These are phyloP conservation scores for Zapus hudsonius DNA, from an alignment of 2,113 vertebrate genomes.

Conservation along the genomic window DNA sequence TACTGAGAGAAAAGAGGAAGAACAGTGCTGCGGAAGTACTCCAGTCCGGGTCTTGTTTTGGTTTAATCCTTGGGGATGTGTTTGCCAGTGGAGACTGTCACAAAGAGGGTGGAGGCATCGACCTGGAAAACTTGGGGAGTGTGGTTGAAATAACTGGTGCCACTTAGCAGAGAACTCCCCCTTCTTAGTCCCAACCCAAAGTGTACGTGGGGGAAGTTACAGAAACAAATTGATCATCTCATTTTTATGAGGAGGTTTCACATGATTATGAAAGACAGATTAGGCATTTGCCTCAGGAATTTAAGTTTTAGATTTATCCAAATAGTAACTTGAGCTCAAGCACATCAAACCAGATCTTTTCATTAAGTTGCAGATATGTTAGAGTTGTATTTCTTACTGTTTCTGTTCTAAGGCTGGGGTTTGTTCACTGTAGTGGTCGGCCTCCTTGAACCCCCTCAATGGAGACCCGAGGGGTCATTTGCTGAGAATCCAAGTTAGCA, in stretches of 20 bases:
- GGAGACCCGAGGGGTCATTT: too few species aligned
- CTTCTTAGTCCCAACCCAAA: neutral
- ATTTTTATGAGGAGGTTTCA: neutral
- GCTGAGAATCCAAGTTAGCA: too few species aligned
- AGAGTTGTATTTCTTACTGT: neutral
- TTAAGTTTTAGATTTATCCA: conserved; percentile 18
- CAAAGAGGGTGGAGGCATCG: too few species aligned
- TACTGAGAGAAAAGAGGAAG: neutral
- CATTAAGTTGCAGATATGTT: conserved; percentile 18
- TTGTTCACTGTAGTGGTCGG: too few species aligned
- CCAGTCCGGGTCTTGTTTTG: too few species aligned
- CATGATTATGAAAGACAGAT: neutral
- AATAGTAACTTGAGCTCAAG: neutral
- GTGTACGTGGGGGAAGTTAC: neutral
- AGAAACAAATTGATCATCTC: neutral
- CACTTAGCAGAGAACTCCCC: neutral
- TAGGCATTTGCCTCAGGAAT: neutral
- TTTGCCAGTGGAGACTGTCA: too few species aligned
- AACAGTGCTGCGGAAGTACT: too few species aligned
- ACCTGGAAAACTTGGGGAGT: too few species aligned
- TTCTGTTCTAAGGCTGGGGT: neutral
- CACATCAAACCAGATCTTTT: conserved; percentile 16
- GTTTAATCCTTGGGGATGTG: too few species aligned
- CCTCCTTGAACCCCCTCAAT: too few species aligned
- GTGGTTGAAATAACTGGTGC: too few species aligned